Evolutionary conservation across 2,888 invertebrate genomes (phyloP).

Genomic region (Tuberolachnus salignus): DNA sequence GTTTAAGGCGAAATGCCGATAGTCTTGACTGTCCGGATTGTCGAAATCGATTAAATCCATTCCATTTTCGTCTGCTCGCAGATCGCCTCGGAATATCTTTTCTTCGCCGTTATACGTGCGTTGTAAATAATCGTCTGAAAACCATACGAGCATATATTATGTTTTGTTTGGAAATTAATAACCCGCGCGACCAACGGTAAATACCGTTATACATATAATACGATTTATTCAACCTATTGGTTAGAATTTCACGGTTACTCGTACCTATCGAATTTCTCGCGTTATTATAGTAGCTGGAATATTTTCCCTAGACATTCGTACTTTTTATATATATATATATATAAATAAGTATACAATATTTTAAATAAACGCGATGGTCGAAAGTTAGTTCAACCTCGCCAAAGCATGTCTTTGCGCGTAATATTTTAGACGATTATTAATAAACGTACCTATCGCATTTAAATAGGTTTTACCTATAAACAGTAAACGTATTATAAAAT

Average conservation of each 20-base stretch:
- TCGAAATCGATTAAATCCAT: slow-evolving; percentile 53
- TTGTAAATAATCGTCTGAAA: slow-evolving; percentile 52
- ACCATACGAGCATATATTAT: background rate
- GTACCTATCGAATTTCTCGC: background rate
- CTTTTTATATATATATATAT: too few species aligned
- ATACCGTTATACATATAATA: slow-evolving; percentile 7
- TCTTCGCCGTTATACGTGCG: slow-evolving; percentile 52
- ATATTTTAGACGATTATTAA: too few species aligned
- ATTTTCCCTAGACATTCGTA: too few species aligned
- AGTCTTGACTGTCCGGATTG: slow-evolving; percentile 47
- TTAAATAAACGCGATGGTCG: too few species aligned
- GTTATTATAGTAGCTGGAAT: background rate
- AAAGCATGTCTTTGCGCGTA: too few species aligned
- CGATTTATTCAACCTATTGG: slow-evolving; percentile 19
- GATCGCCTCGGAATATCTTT: slow-evolving; percentile 44
- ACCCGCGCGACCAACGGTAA: background rate
- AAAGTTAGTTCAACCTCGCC: too few species aligned
- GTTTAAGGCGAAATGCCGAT: slow-evolving; percentile 43
- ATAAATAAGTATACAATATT: too few species aligned
- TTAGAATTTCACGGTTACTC: slow-evolving; percentile 29
- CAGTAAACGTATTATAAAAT: too few species aligned
- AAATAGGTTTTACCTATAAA: too few species aligned
- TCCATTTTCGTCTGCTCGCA: slow-evolving; percentile 53
- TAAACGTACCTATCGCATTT: too few species aligned
- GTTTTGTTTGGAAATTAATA: slow-evolving; percentile 9